phyloP scores from a whole-genome alignment of 2,888 invertebrate species.

The Drosophila austrosaltans region DNA sequence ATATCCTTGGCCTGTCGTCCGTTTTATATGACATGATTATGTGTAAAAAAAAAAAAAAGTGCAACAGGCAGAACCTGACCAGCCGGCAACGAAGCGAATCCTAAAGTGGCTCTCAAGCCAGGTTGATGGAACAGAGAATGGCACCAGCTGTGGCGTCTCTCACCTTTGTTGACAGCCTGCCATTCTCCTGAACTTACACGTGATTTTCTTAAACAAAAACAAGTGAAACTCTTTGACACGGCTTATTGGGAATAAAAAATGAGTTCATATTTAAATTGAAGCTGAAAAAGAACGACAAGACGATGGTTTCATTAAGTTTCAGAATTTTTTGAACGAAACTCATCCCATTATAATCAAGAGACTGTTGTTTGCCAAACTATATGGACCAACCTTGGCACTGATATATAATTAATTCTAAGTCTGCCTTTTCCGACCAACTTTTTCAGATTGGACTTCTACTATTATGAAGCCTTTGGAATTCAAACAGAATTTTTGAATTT shows the following conservation, averaged over 20 bases:
- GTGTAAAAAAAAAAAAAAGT: constrained; percentile 60
- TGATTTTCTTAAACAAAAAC: constrained; percentile 30
- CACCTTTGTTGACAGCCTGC: constrained; percentile 57
- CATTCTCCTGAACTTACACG: constrained; percentile 34
- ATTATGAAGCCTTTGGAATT: no score
- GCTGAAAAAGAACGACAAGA: no score
- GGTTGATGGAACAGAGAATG: neutral
- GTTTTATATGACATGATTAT: constrained; percentile 79
- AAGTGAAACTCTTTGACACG: neutral
- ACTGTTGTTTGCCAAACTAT: no score
- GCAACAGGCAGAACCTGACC: constrained; percentile 67
- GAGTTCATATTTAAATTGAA: constrained; percentile 13
- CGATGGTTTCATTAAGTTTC: no score
- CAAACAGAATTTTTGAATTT: no score
- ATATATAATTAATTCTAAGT: no score
- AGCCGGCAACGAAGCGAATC: constrained; percentile 20
- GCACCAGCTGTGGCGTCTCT: constrained; percentile 45
- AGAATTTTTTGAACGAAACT: no score
- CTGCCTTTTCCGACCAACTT: no score
- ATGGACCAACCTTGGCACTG: no score
- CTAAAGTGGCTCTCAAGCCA: constrained; percentile 43
- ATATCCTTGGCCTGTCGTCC: constrained; percentile 70
- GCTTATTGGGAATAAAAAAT: constrained; percentile 12
- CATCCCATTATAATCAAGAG: no score
- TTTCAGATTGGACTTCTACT: no score